These are phyloP conservation scores for Enteromius anoplus DNA, from an alignment of 2,797 vertebrate genomes.

Conservation along the genomic window DNA sequence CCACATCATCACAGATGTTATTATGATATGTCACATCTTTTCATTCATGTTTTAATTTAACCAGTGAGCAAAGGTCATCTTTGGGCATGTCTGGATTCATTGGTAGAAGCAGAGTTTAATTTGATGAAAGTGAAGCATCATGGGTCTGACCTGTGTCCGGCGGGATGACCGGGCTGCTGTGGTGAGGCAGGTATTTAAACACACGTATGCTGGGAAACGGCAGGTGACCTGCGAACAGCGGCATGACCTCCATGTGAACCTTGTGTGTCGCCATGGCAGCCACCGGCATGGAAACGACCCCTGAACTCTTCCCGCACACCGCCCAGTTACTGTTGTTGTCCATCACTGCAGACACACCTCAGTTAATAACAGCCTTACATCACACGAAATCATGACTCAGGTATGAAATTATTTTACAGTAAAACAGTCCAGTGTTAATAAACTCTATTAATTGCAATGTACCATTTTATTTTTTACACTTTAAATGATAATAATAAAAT, in stretches of 20 bases:
- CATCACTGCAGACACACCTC: conserved; percentile 80
- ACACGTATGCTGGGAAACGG: conserved; percentile 93
- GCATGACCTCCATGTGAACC: conserved; percentile 96
- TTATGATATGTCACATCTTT: background rate
- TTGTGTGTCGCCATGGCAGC: conserved; percentile 84
- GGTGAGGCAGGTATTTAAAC: conserved; percentile 94
- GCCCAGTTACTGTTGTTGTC: conserved; percentile 99
- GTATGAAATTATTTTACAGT: too few species aligned
- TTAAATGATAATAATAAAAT: too few species aligned
- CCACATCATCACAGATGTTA: too few species aligned
- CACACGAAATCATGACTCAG: too few species aligned
- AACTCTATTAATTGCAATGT: too few species aligned
- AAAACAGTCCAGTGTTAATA: too few species aligned
- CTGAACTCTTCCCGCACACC: conserved; percentile 95
- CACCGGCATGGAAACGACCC: conserved; percentile 90
- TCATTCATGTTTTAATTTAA: background rate
- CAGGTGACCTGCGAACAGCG: conserved; percentile 90
- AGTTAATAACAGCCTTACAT: background rate
- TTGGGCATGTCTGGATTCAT: background rate
- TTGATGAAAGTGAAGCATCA: background rate
- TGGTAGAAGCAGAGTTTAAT: background rate
- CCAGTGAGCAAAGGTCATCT: background rate
- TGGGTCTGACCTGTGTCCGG: conserved; percentile 87
- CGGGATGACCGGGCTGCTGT: conserved; percentile 82
- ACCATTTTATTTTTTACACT: too few species aligned